Evolutionary conservation across 2,888 invertebrate species (phyloP).

Genomic region (Pediacus dermestoides): DNA sequence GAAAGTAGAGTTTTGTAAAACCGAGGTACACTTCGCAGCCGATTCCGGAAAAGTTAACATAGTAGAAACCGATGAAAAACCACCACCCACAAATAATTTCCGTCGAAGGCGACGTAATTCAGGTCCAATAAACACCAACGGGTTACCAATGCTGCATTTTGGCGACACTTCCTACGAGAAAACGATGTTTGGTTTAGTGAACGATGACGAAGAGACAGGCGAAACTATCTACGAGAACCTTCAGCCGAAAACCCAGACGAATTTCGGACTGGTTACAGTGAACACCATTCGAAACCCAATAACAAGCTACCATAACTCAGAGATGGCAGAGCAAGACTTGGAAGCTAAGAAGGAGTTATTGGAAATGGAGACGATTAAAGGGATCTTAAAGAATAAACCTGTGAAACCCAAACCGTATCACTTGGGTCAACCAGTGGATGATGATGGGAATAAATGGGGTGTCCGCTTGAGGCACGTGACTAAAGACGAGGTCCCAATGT

Average conservation of each 20-base stretch:
- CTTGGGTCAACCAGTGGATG: constrained; percentile 59
- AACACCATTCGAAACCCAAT: constrained; percentile 35
- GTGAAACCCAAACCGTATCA: constrained; percentile 72
- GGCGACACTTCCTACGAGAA: constrained; percentile 57
- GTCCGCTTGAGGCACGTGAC: constrained; percentile 51
- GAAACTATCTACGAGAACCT: constrained; percentile 23
- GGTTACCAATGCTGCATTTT: constrained; percentile 62
- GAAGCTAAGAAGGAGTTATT: constrained; percentile 31
- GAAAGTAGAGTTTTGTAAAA: constrained; percentile 83
- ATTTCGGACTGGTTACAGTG: constrained; percentile 35
- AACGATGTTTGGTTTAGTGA: constrained; percentile 41
- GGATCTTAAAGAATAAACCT: constrained; percentile 72
- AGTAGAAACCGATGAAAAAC: constrained; percentile 83
- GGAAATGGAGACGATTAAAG: constrained; percentile 55
- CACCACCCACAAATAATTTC: constrained; percentile 79
- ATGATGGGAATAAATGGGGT: constrained; percentile 51
- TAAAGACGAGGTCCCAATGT: constrained; percentile 42
- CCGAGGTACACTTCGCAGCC: constrained; percentile 82
- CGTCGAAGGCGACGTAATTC: constrained; percentile 63
- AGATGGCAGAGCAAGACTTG: constrained; percentile 18
- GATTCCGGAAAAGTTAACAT: constrained; percentile 84
- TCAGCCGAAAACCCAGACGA: constrained; percentile 16
- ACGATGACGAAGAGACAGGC: constrained; percentile 22
- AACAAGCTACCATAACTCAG: constrained; percentile 41
- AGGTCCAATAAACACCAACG: constrained; percentile 47